These are phyloP conservation scores for Suillia variegata DNA, from an alignment of 2,888 invertebrate genomes.

Conservation along the genomic window DNA sequence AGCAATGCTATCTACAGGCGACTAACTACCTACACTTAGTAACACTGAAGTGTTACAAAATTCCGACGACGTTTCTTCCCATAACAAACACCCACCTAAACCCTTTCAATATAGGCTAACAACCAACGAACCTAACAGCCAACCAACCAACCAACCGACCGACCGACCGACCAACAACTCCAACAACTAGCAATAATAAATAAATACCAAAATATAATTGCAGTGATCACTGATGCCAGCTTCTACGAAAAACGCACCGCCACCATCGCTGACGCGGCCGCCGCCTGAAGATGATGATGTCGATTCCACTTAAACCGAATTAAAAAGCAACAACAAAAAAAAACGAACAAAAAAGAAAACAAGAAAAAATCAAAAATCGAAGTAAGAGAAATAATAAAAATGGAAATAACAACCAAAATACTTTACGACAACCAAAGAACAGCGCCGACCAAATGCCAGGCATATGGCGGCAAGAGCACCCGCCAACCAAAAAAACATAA, in stretches of 20 bases:
- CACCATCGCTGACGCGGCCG: too few relatives aligned
- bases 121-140: neutral
- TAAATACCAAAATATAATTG: constrained; percentile 6
- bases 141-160: too few relatives aligned
- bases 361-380: neutral
- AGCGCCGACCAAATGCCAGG: constrained; percentile 1
- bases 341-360: neutral
- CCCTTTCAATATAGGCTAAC: neutral
- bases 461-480: neutral
- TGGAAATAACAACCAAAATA: neutral
- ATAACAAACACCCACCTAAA: too few relatives aligned
- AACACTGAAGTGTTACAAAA: too few relatives aligned
- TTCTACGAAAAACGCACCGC: neutral
- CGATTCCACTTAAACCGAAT: neutral
- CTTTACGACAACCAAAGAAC: neutral
- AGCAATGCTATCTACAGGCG: too few relatives aligned
- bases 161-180: too few relatives aligned
- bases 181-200: neutral
- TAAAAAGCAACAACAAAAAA: neutral
- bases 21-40: too few relatives aligned
- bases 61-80: too few relatives aligned
- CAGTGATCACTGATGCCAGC: constrained; percentile 6
- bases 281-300: neutral
- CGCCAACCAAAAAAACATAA: neutral
- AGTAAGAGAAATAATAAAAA: neutral